Evolutionary conservation across 2,888 invertebrate genomes (phyloP).

Genomic region (Arctia plantaginis): DNA sequence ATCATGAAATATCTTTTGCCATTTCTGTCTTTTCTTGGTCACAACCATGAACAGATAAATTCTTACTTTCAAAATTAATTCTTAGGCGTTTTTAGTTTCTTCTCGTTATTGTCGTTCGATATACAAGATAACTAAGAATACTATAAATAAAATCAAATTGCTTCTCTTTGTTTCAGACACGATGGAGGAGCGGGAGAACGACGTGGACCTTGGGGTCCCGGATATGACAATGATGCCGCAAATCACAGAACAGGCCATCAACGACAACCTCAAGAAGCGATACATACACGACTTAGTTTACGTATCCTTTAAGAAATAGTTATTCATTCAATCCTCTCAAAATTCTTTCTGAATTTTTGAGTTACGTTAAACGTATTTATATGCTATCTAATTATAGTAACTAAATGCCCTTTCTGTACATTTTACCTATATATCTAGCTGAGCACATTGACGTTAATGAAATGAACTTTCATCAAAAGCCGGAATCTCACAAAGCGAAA

Average conservation of each 20-base stretch:
- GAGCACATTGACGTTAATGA: not conserved
- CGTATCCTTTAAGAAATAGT: slow-evolving; percentile 90
- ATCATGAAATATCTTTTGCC: too few species aligned
- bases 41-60: too few species aligned
- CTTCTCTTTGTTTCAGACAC: slow-evolving; percentile 64
- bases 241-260: slow-evolving; percentile 95
- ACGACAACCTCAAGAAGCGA: slow-evolving; percentile 93
- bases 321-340: not conserved
- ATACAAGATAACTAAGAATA: not conserved
- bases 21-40: too few species aligned
- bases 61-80: too few species aligned
- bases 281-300: slow-evolving; percentile 95
- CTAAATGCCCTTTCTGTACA: not conserved
- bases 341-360: not conserved
- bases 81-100: not conserved
- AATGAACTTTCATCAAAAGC: not conserved
- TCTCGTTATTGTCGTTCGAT: not conserved
- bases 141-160: not conserved
- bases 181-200: slow-evolving; percentile 80
- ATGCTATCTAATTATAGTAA: not conserved
- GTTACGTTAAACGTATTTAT: not conserved
- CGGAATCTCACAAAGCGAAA: not conserved
- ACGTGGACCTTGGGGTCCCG: slow-evolving; percentile 91
- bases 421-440: not conserved
- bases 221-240: slow-evolving; percentile 97